phyloP scores from a whole-genome alignment of 2,888 invertebrate species.

The Hydriomena furcata region DNA sequence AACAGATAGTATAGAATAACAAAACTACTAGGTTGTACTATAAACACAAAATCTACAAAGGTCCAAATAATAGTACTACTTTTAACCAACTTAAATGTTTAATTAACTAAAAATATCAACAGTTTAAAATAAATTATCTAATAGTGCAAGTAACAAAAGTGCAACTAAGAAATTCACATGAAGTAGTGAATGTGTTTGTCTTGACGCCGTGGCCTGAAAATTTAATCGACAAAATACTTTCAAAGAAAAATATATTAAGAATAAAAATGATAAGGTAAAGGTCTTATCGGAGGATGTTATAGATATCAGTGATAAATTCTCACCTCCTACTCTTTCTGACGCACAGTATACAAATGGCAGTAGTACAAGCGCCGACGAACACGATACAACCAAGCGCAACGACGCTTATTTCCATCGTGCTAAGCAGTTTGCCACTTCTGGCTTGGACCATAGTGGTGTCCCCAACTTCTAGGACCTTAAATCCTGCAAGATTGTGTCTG shows the following conservation, averaged over 20 bases:
- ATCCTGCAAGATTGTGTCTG: slow-evolving; percentile 85
- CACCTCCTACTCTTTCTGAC: slow-evolving; percentile 86
- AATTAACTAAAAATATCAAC: slow-evolving; percentile 30
- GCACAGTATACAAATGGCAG: slow-evolving; percentile 91
- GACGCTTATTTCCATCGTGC: slow-evolving; percentile 91
- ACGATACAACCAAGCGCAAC: slow-evolving; percentile 92
- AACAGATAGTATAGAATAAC: slow-evolving; percentile 15
- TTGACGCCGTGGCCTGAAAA: slow-evolving; percentile 73
- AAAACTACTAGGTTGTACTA: too few relatives aligned
- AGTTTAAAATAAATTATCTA: slow-evolving; percentile 30
- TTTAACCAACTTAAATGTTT: slow-evolving; percentile 19
- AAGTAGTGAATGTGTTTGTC: slow-evolving; percentile 72
- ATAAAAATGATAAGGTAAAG: too few relatives aligned
- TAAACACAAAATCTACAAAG: slow-evolving; percentile 16
- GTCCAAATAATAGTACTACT: slow-evolving; percentile 12
- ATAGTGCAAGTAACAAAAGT: slow-evolving; percentile 16
- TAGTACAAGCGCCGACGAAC: slow-evolving; percentile 90
- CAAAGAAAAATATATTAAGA: slow-evolving; percentile 48
- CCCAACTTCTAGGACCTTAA: slow-evolving; percentile 87
- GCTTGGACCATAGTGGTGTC: slow-evolving; percentile 69
- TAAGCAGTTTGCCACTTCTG: slow-evolving; percentile 69
- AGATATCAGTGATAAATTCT: slow-evolving; percentile 20
- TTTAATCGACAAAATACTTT: slow-evolving; percentile 51
- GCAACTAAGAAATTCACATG: slow-evolving; percentile 45
- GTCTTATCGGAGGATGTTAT: background rate